Base-by-base conservation (phyloP, 1,140 invertebrate genomes). In the Nixonia krombeini region DNA sequence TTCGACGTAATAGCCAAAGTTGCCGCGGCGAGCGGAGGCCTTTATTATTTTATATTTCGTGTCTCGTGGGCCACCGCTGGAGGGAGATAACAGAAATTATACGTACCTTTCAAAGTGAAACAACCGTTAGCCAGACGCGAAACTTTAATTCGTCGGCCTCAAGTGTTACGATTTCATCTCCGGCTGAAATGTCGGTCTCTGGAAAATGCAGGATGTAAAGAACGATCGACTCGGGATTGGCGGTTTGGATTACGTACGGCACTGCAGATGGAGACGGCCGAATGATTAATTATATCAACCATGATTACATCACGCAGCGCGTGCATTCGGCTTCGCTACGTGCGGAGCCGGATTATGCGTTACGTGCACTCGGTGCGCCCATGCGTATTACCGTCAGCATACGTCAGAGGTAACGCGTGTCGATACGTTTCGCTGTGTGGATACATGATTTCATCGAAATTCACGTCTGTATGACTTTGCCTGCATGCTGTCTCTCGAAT, bases 1-100 rank as follows among this genome's bases (percentile, higher is more conserved):
- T 82, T 76, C 70, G 73, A 57, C 70, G 72, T 83, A 83, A 83
- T 84, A 80, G 82, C 74, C 65, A 81, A 84, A 85, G 78, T 84
- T 84, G 33, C 33, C 23, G 58, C n/a, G n/a, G n/a, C n/a, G 38
- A 33, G 31, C 29, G 47, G 56, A 8, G 41, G 57, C 75, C 64
- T 77, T 83, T 84, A 82, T 84, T 81, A 84, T 83, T 83, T 82
- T 83, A 84, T 83, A 82, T 82, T 83, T 80, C 74, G 78, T 59
- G 71, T 76, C 63, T 65, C 63, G 62, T 53, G 47, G 62, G 41
- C 64, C 72, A 58, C 56, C 68, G 41, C 55, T 63, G 41, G 52
- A 57, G 55, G 42, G 65, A 83, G 82, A 84, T 84, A 84, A 82
- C 74, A 80, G 79, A 83, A 82, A 84, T 82, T 81, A 78, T 74